phyloP scores from a whole-genome alignment of 35 echinoderm and acorn worm species.

The Heliocidaris erythrogramma region DNA sequence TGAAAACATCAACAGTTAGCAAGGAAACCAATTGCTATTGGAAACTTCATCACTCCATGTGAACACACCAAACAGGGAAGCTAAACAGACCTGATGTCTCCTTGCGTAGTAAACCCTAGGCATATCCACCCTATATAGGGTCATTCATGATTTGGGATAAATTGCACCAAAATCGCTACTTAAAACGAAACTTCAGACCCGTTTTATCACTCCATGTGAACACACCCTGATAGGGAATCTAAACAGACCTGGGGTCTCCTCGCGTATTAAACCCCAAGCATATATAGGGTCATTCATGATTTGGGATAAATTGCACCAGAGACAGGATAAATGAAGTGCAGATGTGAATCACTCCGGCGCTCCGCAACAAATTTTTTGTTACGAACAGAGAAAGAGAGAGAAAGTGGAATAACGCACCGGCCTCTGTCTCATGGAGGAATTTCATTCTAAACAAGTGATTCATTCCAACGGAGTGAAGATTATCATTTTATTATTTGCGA shows the following conservation, averaged over 20 bases:
- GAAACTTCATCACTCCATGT: too few species aligned
- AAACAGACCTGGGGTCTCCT: background rate
- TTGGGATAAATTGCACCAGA: constrained; percentile 2
- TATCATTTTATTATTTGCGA: too few species aligned
- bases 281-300: constrained; percentile 18
- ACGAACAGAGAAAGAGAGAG: background rate
- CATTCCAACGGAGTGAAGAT: background rate
- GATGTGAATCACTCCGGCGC: background rate
- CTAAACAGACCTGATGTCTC: too few species aligned
- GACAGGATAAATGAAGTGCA: background rate
- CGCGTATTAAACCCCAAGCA: background rate
- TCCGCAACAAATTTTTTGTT: background rate
- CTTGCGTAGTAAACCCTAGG: background rate
- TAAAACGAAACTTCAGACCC: too few species aligned
- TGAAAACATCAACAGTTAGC: too few species aligned
- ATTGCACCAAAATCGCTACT: background rate
- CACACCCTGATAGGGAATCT: background rate
- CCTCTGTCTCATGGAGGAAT: background rate
- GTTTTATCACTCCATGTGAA: background rate
- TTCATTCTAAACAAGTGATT: background rate
- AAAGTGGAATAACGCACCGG: background rate
- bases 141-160: constrained; percentile 18
- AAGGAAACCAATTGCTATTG: too few species aligned
- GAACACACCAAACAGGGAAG: too few species aligned
- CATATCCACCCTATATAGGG: background rate